A percentile compares a stretch with the other conserved stretches of the same genome.
These are phyloP conservation scores for Phalloptychus januarius DNA, from an alignment of 2,797 vertebrate genomes.

Conservation along the genomic window DNA sequence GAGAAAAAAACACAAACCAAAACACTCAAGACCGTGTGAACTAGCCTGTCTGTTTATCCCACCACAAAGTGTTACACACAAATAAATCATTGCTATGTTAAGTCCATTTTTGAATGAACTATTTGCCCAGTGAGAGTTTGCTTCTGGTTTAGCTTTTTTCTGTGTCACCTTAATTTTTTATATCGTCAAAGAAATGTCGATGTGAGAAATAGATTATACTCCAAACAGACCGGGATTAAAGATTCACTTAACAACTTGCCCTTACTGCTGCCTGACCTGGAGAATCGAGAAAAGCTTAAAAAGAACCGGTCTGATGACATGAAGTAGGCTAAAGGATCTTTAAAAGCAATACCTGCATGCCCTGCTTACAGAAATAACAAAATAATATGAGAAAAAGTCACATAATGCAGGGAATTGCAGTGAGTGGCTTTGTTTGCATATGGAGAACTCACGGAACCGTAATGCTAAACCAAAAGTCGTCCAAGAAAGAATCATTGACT, in stretches of 20 bases:
- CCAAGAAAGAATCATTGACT: background rate
- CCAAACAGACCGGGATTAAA: background rate
- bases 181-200: background rate
- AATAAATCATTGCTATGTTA: background rate
- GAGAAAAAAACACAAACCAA: background rate
- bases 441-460: background rate
- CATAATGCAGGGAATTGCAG: background rate
- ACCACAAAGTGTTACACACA: background rate
- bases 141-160: background rate
- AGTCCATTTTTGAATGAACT: background rate
- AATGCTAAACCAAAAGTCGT: background rate
- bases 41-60: conserved; percentile 10
- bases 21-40: conserved; percentile 17
- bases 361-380: background rate
- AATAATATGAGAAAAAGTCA: background rate
- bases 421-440: background rate
- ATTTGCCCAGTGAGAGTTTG: background rate
- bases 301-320: background rate
- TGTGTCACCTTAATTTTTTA: background rate
- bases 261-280: background rate
- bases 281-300: background rate
- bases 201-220: background rate
- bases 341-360: background rate
- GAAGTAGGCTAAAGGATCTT: background rate
- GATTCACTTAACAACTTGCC: background rate